Base-by-base conservation (phyloP, 2,888 invertebrate genomes). In the Pycnomerus fuliginosus region DNA sequence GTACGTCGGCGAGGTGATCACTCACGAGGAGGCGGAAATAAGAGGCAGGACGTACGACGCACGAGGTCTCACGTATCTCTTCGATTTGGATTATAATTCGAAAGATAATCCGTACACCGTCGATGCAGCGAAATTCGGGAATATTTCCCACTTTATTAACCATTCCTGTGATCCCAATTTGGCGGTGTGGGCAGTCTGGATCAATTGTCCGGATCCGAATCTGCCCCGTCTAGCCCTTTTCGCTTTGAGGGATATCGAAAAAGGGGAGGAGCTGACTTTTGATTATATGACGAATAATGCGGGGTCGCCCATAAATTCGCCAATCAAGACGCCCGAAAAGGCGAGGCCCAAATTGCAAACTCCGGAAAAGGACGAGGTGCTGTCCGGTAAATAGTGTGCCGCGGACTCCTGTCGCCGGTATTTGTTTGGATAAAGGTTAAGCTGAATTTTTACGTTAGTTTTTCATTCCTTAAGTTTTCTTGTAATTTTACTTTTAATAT, bases 91-190 rank as follows among this genome's bases (percentile, higher is more conserved):
- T 72, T 95, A 90, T 67, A 88, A 93, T 71, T 84, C 84, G 15
- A 78, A 80, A 3, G 80, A 80, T 25, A 83, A 82, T 56, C 85
- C 87, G 0, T 97, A 85, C 69, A 89, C 91, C 0, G 87, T 97
- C 1, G 97, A 97, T 74, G 96, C 96, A 0, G 89, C 88, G 0
- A 76, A 80, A 49, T 83, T 85, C 64, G 97, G 97, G 3, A 96
- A 96, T 73, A 79, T 93, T 0, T 87, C 94, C 0, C 95, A 94
- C 74, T 96, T 96, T 65, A 90, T 97, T 27, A 97, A 97, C 70
- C 96, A 97, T 72, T 94, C 93, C 0, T 97, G 97, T 71, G 89
- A 93, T 62, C 96, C 97, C 0, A 97, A 97, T 72, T 74, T 94
- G 44, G 87, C 83, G 0, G 93, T 96, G 1, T 94, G 87, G 76